Base-by-base conservation (phyloP, 2,888 invertebrate genomes). In the Alitta virens region DNA sequence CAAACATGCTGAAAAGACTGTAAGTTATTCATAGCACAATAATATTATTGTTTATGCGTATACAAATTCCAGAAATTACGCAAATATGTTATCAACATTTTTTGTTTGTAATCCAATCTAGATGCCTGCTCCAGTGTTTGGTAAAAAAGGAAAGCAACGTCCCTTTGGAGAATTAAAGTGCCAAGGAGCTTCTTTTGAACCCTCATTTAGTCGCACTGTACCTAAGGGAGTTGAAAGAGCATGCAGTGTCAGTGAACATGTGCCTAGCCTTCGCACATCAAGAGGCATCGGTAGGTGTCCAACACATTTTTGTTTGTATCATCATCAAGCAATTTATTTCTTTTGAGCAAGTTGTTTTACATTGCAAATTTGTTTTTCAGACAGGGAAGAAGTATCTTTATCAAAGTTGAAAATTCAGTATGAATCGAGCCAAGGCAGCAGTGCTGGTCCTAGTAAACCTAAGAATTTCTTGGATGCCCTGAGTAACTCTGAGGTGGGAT, bases 1-100 rank as follows among this genome's bases (percentile, higher is more conserved):
- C 68, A 80, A 79, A 68, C 68, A 65, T 55, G 76, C 77, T 12
- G 76, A 77, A 64, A 74, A 73, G 68, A 59, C 63, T 66, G 77
- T 76, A 65, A 65, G 70, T 56, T 7, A 12, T 9, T 46, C 46
- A 46, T 5, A 38, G n/a, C n/a, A n/a, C n/a, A n/a, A n/a, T n/a
- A n/a, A n/a, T n/a, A n/a, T n/a, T n/a, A n/a, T n/a, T n/a, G n/a
- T n/a, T n/a, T n/a, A n/a, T n/a, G n/a, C n/a, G n/a, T n/a, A n/a
- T n/a, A n/a, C n/a, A n/a, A n/a, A n/a, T n/a, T n/a, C n/a, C n/a
- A n/a, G n/a, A n/a, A n/a, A n/a, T n/a, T n/a, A n/a, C n/a, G n/a
- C n/a, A n/a, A n/a, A n/a, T n/a, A n/a, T n/a, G n/a, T n/a, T n/a
- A n/a, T n/a, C n/a, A n/a, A n/a, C n/a, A n/a, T n/a, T n/a, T n/a